Base-by-base conservation (phyloP, 2,113 vertebrate species). In the Rhizomys pruinosus region DNA sequence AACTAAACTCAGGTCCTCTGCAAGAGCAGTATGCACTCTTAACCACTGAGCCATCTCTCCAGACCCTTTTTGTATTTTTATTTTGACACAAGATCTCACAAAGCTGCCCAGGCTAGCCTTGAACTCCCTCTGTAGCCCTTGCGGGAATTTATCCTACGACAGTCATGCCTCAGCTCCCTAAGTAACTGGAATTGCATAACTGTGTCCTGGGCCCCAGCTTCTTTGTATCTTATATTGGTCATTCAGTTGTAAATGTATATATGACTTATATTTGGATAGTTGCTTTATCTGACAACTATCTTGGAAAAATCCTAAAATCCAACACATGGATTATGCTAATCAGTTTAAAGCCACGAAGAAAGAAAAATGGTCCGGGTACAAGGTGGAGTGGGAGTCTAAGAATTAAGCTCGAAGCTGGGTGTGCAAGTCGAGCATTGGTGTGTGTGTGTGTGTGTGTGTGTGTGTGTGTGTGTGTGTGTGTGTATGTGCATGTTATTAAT, bases 381-480 rank as follows among this genome's bases (percentile, higher is more conserved):
- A 32, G 29, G 1, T 8, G 3, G 66, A 22, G 19, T 20, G 20
- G 42, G 32, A 3, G 6, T 5, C 34, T 23, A 25, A 2, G 44
- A n/a, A 52, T 59, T 17, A 20, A 57, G 71, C 16, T 34, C n/a
- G n/a, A n/a, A n/a, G n/a, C n/a, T n/a, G n/a, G n/a, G n/a, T 29
- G 0, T 16, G 16, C 29, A 34, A 27, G n/a, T 20, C 0, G 16
- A 13, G 59, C 44, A 12, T 1, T 22, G 4, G 42, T 37, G 22
- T 8, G 7, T 57, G 39, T 71, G 27, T 71, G n/a, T n/a, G n/a
- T n/a, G n/a, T n/a, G n/a, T n/a, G n/a, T n/a, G n/a, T n/a, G n/a
- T n/a, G n/a, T n/a, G n/a, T n/a, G n/a, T n/a, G n/a, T n/a, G n/a
- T n/a, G n/a, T n/a, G n/a, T n/a, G n/a, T n/a, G n/a, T n/a, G n/a